These are phyloP conservation scores for Drosophila subquinaria DNA, from an alignment of 2,888 invertebrate species.

Conservation along the genomic window DNA sequence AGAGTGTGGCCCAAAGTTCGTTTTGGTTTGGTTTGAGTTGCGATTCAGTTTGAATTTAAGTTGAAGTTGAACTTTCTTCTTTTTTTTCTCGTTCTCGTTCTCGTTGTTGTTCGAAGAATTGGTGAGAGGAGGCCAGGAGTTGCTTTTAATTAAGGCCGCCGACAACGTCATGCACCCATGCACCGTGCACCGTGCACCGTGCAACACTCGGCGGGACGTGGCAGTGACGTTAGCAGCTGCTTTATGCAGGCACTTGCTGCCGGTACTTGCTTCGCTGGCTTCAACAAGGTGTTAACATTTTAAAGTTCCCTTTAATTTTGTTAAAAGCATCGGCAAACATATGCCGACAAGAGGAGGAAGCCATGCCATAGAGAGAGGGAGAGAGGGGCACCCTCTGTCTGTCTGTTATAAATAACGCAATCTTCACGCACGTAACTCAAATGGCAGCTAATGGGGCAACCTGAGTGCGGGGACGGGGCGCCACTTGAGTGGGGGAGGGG, in stretches of 20 bases:
- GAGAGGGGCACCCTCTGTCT: not conserved
- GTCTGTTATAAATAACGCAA: slow-evolving; percentile 79
- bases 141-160: slow-evolving; percentile 75
- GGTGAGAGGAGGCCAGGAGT: slow-evolving; percentile 20
- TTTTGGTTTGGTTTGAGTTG: slow-evolving; percentile 68
- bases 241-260: slow-evolving; percentile 46
- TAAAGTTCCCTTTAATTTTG: slow-evolving; percentile 73
- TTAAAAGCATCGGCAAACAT: slow-evolving; percentile 60
- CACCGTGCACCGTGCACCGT: slow-evolving; percentile 38
- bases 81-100: slow-evolving; percentile 10
- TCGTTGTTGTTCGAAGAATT: slow-evolving; percentile 26
- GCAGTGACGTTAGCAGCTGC: slow-evolving; percentile 18
- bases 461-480: slow-evolving; percentile 30
- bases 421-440: slow-evolving; percentile 82
- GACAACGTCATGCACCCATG: slow-evolving; percentile 63
- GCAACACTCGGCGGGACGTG: not conserved
- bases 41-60: slow-evolving; percentile 66
- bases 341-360: slow-evolving; percentile 8
- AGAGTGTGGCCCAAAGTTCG: slow-evolving; percentile 35
- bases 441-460: slow-evolving; percentile 65
- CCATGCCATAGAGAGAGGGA: no score
- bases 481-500: slow-evolving; percentile 15
- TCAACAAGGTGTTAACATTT: slow-evolving; percentile 74
- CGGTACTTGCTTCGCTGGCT: slow-evolving; percentile 36
- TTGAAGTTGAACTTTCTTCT: slow-evolving; percentile 46